phyloP scores from a whole-genome alignment of 2,888 invertebrate genomes.

The Strigamia transsilvanica region DNA sequence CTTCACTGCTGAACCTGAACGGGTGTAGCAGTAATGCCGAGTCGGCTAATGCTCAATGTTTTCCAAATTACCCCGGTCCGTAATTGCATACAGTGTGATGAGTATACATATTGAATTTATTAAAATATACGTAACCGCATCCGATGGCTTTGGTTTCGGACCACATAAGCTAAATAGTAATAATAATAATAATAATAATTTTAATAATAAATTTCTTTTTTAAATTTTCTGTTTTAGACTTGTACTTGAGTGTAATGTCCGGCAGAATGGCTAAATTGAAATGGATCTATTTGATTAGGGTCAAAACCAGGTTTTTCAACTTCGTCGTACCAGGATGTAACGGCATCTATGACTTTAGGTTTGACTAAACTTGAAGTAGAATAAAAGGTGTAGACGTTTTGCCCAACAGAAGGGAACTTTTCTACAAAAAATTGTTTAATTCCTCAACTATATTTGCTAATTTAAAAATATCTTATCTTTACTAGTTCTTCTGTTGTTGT shows the following conservation, averaged over 20 bases:
- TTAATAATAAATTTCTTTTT: not conserved
- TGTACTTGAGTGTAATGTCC: slow-evolving; percentile 68
- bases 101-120: slow-evolving; percentile 76
- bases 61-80: slow-evolving; percentile 69
- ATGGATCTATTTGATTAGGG: slow-evolving; percentile 42
- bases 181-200: not conserved
- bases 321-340: slow-evolving; percentile 54
- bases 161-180: slow-evolving; percentile 78
- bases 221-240: not conserved
- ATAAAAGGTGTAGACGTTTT: slow-evolving; percentile 33
- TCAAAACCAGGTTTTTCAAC: slow-evolving; percentile 53
- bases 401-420: not conserved
- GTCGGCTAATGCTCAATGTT: no score
- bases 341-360: not conserved
- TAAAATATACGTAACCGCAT: slow-evolving; percentile 85
- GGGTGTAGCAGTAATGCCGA: no score
- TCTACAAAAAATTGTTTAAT: not conserved
- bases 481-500: slow-evolving; percentile 35
- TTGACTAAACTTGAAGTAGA: slow-evolving; percentile 18
- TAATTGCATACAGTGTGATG: slow-evolving; percentile 87
- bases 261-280: slow-evolving; percentile 51
- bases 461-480: not conserved
- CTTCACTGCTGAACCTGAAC: no score
- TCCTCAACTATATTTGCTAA: no score
- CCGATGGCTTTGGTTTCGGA: slow-evolving; percentile 84